Evolutionary conservation across 2,797 vertebrate genomes (phyloP), one percentile per base, ranked within the genome.

Genomic region (Enteromius viviparus): DNA sequence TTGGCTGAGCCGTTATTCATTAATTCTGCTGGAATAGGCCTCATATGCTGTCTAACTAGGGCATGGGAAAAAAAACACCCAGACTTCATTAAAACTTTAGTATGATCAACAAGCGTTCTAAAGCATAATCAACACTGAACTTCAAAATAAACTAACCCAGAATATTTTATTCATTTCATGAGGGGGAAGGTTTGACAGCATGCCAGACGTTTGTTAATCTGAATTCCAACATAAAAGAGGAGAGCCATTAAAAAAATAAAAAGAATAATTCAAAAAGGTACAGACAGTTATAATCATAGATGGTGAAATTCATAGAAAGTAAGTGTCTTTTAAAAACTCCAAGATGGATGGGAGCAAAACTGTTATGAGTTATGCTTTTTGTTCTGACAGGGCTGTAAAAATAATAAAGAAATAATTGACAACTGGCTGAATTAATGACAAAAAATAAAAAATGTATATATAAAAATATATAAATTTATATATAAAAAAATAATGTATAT

Each of bases 1-100:
- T 47, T 26, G 51, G 58, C 76, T 15, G 26, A 70, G 66, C 70
- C 26, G 45, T 60, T 21, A 84, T 37, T 80, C 26, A 88, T 87
- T 82, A 70, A 85, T 80, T 80, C 72, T 77, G 21, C 51, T 66
- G 49, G 71, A 80, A 72, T 51, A 55, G 72, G 84, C 78, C 64
- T 80, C 40, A 66, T 76, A 51, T 17, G 21, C 62, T 14, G 23
- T 72, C 79, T 81, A 78, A 76, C 72, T 76, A 26, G 47, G 49
- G 49, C 72, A 76, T 45, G 49, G 21, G 15, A n/a, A 81, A 47
- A 71, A 79, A 66, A 71, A 66, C 75, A 34, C 26, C 32, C 37
- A 58, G 49, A 76, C 65, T 55, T 80, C 47, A 66, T 68, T 60
- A 66, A 74, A 32, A 68, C 62, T 71, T 68, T 62, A 82, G 29